Evolutionary conservation across 2,797 vertebrate species (phyloP).

Genomic region (Mionectes olivaceus): DNA sequence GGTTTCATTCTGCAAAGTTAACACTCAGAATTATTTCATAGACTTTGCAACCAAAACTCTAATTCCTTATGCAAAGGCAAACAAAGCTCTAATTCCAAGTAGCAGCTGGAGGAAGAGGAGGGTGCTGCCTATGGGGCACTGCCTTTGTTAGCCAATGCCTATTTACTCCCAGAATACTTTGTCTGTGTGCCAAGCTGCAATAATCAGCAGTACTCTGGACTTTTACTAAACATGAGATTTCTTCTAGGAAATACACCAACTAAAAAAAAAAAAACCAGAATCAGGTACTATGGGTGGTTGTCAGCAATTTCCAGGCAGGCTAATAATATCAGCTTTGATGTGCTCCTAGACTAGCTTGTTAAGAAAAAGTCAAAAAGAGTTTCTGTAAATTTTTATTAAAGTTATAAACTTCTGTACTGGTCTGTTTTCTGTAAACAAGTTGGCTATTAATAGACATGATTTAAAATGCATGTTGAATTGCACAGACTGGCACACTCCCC

Average conservation of each 20-base stretch:
- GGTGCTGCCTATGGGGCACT: neutral
- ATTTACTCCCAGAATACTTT: neutral
- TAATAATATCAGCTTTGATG: neutral
- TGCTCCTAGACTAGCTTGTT: neutral
- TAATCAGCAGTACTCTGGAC: neutral
- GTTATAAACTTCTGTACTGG: neutral
- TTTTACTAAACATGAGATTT: neutral
- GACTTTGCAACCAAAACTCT: neutral
- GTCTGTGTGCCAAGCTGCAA: neutral
- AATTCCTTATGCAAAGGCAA: neutral
- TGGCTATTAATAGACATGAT: neutral
- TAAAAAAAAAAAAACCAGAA: neutral
- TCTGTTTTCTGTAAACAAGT: neutral
- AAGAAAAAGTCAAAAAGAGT: neutral
- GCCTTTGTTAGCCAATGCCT: neutral
- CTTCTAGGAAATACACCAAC: neutral
- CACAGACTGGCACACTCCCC: neutral
- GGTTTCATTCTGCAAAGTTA: neutral
- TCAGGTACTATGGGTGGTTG: neutral
- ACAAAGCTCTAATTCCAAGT: fast-evolving
- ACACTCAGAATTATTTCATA: neutral
- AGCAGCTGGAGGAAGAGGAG: neutral
- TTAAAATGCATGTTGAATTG: slow-evolving; percentile 1
- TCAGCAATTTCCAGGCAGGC: neutral
- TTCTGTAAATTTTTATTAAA: neutral